Evolutionary conservation across 2,888 invertebrate species (phyloP), one percentile per base, ranked within the genome.

Genomic region (Bellardia pandia): DNA sequence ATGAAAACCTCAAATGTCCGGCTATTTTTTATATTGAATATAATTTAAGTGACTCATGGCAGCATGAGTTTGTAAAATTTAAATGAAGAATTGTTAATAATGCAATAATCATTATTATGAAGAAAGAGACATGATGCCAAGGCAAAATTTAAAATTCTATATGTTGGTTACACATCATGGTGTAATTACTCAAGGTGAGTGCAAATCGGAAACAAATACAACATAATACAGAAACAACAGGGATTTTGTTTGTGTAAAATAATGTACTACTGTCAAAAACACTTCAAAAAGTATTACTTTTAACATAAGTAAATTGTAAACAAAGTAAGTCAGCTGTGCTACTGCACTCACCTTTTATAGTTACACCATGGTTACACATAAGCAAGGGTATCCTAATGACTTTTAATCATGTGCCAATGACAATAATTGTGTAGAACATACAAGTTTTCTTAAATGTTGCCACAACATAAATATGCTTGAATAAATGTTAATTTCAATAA

Each of bases 321-420:
- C n/a, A n/a, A n/a, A n/a, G n/a, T n/a, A n/a, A n/a, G n/a, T n/a
- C n/a, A n/a, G n/a, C n/a, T n/a, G n/a, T n/a, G n/a, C n/a, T n/a
- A n/a, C n/a, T n/a, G n/a, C n/a, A n/a, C n/a, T n/a, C n/a, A n/a
- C n/a, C n/a, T n/a, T n/a, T n/a, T n/a, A n/a, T n/a, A n/a, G n/a
- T n/a, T n/a, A n/a, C n/a, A n/a, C n/a, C n/a, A 1, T 23, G 23
- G 23, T 23, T 23, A 23, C 23, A 37, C 6, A 37, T 37, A 37
- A 37, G 4, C 37, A 37, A 37, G 4, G 2, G 37, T 37, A 9
- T 23, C 23, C 8, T 23, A 23, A 56, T 9, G 58, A 58, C 58
- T 71, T 5, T 66, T 4, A 33, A 66, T 6, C 14, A 23, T 66
- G 45, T 74, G 74, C 56, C 72, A 81, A 81, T 81, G 80, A 64